Evolutionary conservation across 2,113 vertebrate species (phyloP), one percentile per base, ranked within the genome.

Genomic region (Azemiops feae): DNA sequence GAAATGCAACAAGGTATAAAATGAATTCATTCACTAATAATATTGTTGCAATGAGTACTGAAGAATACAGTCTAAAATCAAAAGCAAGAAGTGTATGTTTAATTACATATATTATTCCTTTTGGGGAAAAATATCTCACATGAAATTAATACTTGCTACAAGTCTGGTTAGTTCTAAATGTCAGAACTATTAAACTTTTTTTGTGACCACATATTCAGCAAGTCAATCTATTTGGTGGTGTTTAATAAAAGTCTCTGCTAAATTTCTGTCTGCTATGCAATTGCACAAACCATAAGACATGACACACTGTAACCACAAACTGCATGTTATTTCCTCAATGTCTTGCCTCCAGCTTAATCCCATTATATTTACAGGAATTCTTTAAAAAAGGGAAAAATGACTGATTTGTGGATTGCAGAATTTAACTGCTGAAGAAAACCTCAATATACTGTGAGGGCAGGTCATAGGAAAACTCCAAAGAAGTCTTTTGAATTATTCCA

Each of bases 21-120:
- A 25, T 93, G 93, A 14, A 23, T 90, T 81, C 2, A 27, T 91
- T 88, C 86, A 27, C 12, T 89, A 0, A 1, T 1, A 85, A 0
- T 52, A 85, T 92, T 92, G 57, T 93, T 50, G 92, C 22, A 87
- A n/a, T 0, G 1, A 53, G 88, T 47, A 54, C 0, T 53, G 50
- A 34, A 54, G 22, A 81, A 39, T 81, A 22, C 18, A 22, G 74
- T 20, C 74, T 43, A 81, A 81, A 39, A 39, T 7, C 34, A 81
- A 81, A 81, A 81, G 74, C 34, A 43, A 22, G 1, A 81, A 22
- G 34, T 81, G 9, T 43, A 81, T 22, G 34, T 81, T 81, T 39
- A 64, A 45, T 87, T 93, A 93, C 43, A 93, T 30, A 93, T 3
- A 18, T 55, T 43, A 20, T 43, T 94, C 10, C 85, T 87, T 52